A percentile compares a stretch with the other conserved stretches of the same genome.
phyloP scores from a whole-genome alignment of 2,113 vertebrate genomes.

The Bambusicola thoracicus region DNA sequence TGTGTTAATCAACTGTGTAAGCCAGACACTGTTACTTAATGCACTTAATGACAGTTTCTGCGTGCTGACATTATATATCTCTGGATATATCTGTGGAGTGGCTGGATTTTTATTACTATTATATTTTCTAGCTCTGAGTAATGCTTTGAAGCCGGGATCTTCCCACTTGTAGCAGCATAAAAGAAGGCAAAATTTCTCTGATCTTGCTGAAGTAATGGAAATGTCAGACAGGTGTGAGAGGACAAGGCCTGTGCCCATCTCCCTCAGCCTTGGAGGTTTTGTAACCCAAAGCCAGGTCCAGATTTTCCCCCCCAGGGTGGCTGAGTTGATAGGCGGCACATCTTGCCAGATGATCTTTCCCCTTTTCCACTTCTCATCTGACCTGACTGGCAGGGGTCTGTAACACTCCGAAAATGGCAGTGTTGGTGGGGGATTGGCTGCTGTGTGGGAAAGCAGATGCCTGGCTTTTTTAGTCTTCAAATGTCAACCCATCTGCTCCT shows the following conservation, averaged over 20 bases:
- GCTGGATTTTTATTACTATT: neutral
- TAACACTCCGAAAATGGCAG: neutral
- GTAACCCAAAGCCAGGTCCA: neutral
- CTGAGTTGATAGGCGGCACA: neutral
- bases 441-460: neutral
- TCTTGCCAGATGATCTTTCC: neutral
- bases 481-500: conserved; percentile 8
- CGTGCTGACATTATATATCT: neutral
- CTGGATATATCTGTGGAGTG: neutral
- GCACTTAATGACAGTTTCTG: neutral
- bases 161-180: neutral
- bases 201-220: neutral
- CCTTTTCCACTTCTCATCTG: neutral
- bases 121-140: neutral
- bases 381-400: neutral
- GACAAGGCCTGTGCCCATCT: neutral
- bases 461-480: neutral
- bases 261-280: neutral
- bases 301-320: no score
- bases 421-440: neutral
- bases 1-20: neutral
- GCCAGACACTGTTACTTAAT: neutral
- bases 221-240: neutral
- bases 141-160: neutral
- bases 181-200: neutral